A percentile compares a stretch with the other conserved stretches of the same genome.
These are phyloP conservation scores for Gymnothorax javanicus DNA, from an alignment of 2,797 vertebrate genomes.

Conservation along the genomic window DNA sequence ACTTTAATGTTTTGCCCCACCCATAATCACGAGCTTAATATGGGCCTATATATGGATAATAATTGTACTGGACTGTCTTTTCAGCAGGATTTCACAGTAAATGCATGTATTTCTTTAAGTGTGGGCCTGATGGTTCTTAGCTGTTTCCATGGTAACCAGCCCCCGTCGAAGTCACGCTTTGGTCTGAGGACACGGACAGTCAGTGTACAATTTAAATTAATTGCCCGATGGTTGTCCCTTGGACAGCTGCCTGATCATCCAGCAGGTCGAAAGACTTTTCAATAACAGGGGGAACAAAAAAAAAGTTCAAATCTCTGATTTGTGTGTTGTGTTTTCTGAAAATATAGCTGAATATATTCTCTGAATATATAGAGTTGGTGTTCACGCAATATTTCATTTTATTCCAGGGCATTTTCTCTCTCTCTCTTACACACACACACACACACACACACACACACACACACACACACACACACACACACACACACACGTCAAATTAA, in stretches of 20 bases:
- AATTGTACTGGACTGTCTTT: conserved; percentile 26
- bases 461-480: neutral
- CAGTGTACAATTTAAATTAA: conserved; percentile 42
- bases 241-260: conserved; percentile 16
- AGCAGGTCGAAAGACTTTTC: neutral
- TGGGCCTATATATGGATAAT: conserved; percentile 10
- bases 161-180: conserved; percentile 10
- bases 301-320: neutral
- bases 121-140: conserved; percentile 27
- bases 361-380: neutral
- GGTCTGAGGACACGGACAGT: conserved; percentile 32
- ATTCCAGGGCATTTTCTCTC: neutral
- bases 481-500: too few species aligned
- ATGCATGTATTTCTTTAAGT: conserved; percentile 30
- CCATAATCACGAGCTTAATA: neutral
- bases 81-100: conserved; percentile 26
- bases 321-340: neutral
- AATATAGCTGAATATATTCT: neutral
- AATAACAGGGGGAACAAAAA: neutral
- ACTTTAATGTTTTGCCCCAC: neutral
- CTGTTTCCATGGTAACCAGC: conserved; percentile 37
- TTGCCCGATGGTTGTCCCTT: conserved; percentile 33
- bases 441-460: neutral
- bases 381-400: neutral
- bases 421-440: neutral